Conservation (phyloP, 2,888 invertebrate genomes). For the Unio pictorum region DNA sequence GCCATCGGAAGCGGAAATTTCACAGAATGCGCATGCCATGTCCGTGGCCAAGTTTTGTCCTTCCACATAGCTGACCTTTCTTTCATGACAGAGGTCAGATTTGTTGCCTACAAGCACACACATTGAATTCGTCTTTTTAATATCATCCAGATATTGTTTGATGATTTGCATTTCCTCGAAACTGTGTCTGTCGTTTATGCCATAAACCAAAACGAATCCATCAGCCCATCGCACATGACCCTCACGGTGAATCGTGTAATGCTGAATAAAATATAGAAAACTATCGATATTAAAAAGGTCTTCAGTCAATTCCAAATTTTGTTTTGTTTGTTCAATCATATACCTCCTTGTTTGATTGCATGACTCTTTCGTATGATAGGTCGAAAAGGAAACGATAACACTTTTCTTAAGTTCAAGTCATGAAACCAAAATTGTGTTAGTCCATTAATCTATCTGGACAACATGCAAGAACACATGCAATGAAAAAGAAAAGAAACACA, state of each 20-base stretch:
- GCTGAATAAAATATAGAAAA: slow-evolving; percentile 28
- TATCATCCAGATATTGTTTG: slow-evolving; percentile 62
- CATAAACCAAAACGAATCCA: slow-evolving; percentile 66
- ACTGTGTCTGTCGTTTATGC: slow-evolving; percentile 62
- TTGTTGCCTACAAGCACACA: slow-evolving; percentile 68
- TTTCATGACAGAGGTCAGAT: slow-evolving; percentile 61
- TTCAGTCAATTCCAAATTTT: no score
- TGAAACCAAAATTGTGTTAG: no score
- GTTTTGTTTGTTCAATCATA: no score
- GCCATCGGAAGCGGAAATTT: slow-evolving; percentile 69
- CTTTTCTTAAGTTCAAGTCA: no score
- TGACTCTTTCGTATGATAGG: no score
- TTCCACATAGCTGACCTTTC: slow-evolving; percentile 55
- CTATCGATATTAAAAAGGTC: no score
- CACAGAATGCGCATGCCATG: slow-evolving; percentile 67
- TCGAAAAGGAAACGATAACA: no score
- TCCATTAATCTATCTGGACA: no score
- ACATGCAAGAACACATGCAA: no score
- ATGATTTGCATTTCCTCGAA: slow-evolving; percentile 55
- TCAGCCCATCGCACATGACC: slow-evolving; percentile 67
- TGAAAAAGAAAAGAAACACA: no score
- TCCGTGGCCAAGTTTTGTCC: slow-evolving; percentile 63
- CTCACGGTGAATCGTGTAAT: slow-evolving; percentile 56
- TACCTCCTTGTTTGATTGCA: no score
- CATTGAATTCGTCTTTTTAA: slow-evolving; percentile 62